A percentile compares a stretch with the other conserved stretches of the same genome.
phyloP scores from a whole-genome alignment of 2,888 invertebrate species.

The Seira musarum region DNA sequence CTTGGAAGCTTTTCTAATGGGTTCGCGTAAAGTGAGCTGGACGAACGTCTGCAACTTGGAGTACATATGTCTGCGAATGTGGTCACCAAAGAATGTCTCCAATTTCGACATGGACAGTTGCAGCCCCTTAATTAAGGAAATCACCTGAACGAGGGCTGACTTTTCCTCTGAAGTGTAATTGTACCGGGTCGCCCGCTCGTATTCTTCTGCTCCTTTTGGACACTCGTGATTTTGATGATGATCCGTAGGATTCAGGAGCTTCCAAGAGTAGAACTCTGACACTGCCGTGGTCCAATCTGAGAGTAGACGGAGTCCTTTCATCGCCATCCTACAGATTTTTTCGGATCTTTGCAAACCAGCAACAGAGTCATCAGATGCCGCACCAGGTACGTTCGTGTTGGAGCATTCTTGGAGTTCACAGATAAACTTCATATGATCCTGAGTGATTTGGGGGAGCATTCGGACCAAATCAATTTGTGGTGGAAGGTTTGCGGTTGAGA shows the following conservation, averaged over 20 bases:
- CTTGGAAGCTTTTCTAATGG: slow-evolving; percentile 95
- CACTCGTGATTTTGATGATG: slow-evolving; percentile 96
- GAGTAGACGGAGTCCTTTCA: slow-evolving; percentile 92
- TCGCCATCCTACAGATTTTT: slow-evolving; percentile 73
- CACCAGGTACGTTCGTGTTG: slow-evolving; percentile 66
- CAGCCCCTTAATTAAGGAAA: slow-evolving; percentile 98
- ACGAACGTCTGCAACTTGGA: slow-evolving; percentile 98
- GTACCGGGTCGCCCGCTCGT: slow-evolving; percentile 96
- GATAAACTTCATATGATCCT: slow-evolving; percentile 97
- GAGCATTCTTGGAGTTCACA: slow-evolving; percentile 73
- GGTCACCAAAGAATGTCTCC: slow-evolving; percentile 96
- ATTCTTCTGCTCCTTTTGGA: slow-evolving; percentile 96
- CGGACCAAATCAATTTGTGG: slow-evolving; percentile 96
- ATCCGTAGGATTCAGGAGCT: slow-evolving; percentile 97
- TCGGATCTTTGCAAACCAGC: slow-evolving; percentile 75
- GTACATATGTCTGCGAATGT: slow-evolving; percentile 92
- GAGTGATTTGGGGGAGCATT: slow-evolving; percentile 92
- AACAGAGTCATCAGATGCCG: slow-evolving; percentile 75
- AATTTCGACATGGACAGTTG: slow-evolving; percentile 97
- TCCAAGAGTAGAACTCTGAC: slow-evolving; percentile 98
- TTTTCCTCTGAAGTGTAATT: slow-evolving; percentile 98
- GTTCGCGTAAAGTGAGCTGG: slow-evolving; percentile 89
- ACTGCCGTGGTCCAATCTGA: slow-evolving; percentile 99
- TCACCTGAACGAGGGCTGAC: slow-evolving; percentile 97
- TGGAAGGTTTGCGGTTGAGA: slow-evolving; percentile 89